phyloP scores from a whole-genome alignment of 2,113 vertebrate species.

The Eptesicus fuscus region DNA sequence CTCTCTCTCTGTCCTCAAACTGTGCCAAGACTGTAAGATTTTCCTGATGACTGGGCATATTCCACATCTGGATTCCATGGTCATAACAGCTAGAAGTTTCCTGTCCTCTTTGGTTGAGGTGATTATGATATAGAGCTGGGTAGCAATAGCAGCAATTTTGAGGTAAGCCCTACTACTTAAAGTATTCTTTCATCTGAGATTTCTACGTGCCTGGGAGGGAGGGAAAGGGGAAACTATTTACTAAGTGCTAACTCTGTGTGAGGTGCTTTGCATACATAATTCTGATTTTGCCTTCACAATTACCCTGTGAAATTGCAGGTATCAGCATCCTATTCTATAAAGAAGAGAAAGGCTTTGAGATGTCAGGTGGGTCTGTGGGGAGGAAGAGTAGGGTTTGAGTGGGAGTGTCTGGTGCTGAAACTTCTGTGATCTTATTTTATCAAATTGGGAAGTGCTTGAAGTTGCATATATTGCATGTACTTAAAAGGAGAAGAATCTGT shows the following conservation, averaged over 20 bases:
- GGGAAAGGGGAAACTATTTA: not conserved
- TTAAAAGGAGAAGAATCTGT: not conserved
- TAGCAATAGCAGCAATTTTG: not conserved
- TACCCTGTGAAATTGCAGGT: not conserved
- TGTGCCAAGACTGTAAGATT: constrained; percentile 70
- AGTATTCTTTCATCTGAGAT: not conserved
- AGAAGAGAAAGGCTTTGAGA: not conserved
- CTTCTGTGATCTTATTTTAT: not conserved
- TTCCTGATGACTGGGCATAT: constrained; percentile 73
- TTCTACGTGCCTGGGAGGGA: not conserved
- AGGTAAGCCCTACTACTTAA: not conserved
- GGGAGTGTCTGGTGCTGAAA: not conserved
- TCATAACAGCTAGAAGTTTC: constrained; percentile 61
- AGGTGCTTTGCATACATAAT: not conserved
- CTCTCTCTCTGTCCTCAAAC: constrained; percentile 25
- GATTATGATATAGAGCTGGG: constrained; percentile 23
- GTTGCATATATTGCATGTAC: not conserved
- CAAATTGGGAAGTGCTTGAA: not conserved
- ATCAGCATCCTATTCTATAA: not conserved
- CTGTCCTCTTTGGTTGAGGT: constrained; percentile 50
- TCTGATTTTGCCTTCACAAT: not conserved
- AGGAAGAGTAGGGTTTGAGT: not conserved
- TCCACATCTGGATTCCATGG: constrained; percentile 65
- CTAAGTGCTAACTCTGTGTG: not conserved
- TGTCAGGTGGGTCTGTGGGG: too few species aligned